Evolutionary conservation across 2,888 invertebrate species (phyloP).

Genomic region (Oscheius sp.): DNA sequence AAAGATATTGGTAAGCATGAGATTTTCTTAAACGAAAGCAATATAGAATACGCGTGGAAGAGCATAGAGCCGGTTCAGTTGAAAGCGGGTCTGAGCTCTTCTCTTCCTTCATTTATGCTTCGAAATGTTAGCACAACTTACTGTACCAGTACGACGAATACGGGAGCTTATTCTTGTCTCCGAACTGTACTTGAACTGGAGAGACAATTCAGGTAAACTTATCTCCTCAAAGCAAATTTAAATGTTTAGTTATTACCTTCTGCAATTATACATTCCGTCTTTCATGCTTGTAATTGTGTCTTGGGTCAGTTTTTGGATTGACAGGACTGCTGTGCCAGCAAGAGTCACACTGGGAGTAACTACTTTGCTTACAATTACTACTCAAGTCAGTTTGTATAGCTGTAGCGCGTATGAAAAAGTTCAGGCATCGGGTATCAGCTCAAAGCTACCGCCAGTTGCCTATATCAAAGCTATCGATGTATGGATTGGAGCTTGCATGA

Average conservation of each 20-base stretch:
- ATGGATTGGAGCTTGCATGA: conserved; percentile 81
- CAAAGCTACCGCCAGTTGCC: conserved; percentile 79
- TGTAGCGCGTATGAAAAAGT: neutral
- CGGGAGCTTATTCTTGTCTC: conserved; percentile 95
- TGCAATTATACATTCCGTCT: conserved; percentile 99
- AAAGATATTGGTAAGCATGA: conserved; percentile 84
- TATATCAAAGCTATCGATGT: conserved; percentile 84
- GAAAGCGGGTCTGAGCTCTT: conserved; percentile 78
- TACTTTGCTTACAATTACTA: conserved; percentile 94
- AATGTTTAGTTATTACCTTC: conserved; percentile 89
- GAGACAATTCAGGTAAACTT: conserved; percentile 88
- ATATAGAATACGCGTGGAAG: conserved; percentile 86
- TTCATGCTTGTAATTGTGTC: conserved; percentile 77
- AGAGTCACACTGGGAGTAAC: conserved; percentile 84
- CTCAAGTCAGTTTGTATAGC: conserved; percentile 78
- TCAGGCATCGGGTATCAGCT: conserved; percentile 77
- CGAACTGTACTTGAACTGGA: conserved; percentile 95
- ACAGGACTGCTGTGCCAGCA: conserved; percentile 62
- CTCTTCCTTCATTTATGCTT: conserved; percentile 85
- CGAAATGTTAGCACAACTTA: conserved; percentile 94
- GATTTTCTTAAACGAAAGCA: too few species aligned
- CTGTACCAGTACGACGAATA: conserved; percentile 95
- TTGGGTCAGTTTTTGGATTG: conserved; percentile 71
- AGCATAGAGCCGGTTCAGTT: conserved; percentile 91
- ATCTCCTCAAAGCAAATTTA: conserved; percentile 1